Evolutionary conservation across 2,888 invertebrate genomes (phyloP).

Genomic region (Drosophila lacicola): DNA sequence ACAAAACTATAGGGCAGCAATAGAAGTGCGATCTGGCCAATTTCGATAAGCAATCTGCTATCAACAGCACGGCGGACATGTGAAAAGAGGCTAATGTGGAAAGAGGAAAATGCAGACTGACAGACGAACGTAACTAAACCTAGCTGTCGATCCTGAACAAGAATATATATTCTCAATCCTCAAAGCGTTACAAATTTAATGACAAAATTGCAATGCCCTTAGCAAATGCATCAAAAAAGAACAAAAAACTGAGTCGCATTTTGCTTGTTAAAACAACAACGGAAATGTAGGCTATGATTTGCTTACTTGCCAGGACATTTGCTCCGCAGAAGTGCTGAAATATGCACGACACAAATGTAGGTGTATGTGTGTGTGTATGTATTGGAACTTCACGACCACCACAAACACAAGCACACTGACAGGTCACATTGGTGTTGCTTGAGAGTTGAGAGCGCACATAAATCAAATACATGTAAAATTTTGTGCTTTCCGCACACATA

Average conservation of each 20-base stretch:
- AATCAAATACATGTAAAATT: constrained; percentile 82
- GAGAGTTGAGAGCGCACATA: constrained; percentile 69
- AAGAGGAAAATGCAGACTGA: too few species aligned
- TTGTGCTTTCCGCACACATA: constrained; percentile 79
- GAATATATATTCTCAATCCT: neutral
- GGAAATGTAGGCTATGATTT: constrained; percentile 80
- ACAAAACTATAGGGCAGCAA: too few species aligned
- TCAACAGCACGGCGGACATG: too few species aligned
- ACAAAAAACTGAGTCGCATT: constrained; percentile 30
- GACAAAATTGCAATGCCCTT: neutral
- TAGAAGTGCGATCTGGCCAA: too few species aligned
- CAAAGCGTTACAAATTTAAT: neutral
- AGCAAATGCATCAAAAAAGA: constrained; percentile 11
- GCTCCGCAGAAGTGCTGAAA: constrained; percentile 52
- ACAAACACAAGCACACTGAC: constrained; percentile 22
- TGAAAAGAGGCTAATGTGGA: too few species aligned
- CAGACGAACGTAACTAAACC: too few species aligned
- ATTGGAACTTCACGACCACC: constrained; percentile 11
- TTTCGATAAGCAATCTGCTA: too few species aligned
- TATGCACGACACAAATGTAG: constrained; percentile 23
- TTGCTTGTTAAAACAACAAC: constrained; percentile 63
- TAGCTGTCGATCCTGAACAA: neutral
- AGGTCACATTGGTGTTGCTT: constrained; percentile 57
- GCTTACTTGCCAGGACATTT: constrained; percentile 67
- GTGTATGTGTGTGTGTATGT: constrained; percentile 4